Conservation (phyloP, 1,140 invertebrate genomes). For the Belonocnema kinseyi region DNA sequence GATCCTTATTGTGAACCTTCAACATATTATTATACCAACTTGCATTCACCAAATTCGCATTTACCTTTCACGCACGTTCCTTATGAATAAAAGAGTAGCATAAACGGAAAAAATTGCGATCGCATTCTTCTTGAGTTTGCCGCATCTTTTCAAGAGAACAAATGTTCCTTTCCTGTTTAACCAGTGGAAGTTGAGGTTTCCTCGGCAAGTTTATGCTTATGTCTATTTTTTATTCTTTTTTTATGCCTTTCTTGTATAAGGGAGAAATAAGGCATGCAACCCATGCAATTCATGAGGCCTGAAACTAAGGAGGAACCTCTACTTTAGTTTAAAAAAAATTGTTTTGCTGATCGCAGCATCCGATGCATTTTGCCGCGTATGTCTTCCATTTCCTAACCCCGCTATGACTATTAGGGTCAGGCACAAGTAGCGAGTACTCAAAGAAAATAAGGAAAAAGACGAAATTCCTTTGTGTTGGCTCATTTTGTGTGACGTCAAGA, state of each 20-base stretch:
- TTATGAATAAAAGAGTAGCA: constrained; percentile 11
- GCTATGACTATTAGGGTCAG: too few species aligned
- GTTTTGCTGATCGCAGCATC: neutral
- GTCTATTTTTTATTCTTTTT: neutral
- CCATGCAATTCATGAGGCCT: neutral
- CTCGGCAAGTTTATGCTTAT: neutral
- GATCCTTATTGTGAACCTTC: neutral
- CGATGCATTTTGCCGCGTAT: neutral
- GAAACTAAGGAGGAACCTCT: neutral
- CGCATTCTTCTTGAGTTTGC: constrained; percentile 10
- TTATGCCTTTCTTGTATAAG: neutral
- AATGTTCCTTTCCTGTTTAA: constrained; percentile 6
- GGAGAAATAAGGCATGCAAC: neutral
- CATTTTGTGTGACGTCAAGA: too few species aligned
- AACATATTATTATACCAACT: neutral
- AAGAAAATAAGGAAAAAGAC: too few species aligned
- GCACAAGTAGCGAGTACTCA: too few species aligned
- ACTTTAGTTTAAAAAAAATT: neutral
- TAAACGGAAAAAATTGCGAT: constrained; percentile 14
- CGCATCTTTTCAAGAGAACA: neutral
- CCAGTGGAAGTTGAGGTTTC: constrained; percentile 3
- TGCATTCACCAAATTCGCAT: neutral
- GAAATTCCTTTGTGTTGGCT: too few species aligned
- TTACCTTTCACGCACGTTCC: neutral
- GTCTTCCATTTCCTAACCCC: too few species aligned